Base-by-base conservation (phyloP, 2,113 vertebrate genomes). In the Podarcis cretensis region DNA sequence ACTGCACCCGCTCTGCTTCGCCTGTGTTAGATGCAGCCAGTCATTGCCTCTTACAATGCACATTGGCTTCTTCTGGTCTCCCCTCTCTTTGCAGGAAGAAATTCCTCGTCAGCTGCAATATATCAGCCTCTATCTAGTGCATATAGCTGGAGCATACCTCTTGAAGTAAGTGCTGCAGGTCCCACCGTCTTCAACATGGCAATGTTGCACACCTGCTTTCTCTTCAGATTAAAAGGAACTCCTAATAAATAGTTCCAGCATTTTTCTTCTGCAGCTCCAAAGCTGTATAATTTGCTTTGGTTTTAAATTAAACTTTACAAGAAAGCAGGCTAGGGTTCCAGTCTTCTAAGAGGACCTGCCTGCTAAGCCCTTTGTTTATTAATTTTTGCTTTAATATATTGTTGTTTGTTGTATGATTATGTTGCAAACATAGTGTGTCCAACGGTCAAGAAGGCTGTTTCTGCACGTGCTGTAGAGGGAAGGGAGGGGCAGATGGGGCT, bases 41-140 rank as follows among this genome's bases (percentile, higher is more conserved):
- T 83, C 9, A 30, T 40, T 66, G 4, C 48, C 18, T n/a, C n/a
- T 57, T 83, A 30, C 5, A 7, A 81, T 74, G n/a, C 63, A 43
- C 79, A n/a, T 20, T 82, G 48, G 57, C 48, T 37, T 59, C 14
- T 35, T 54, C 18, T 80, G 76, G 5, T 43, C 54, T 74, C 89
- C 92, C 12, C 91, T 87, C 81, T 65, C 16, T 95, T 95, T 94
- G 80, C 96, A 99, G 99, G 99, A 99, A 95, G 99, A 99, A 95
- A 97, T 99, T 77, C 97, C 98, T 20, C 98, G 98, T 79, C 98
- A 99, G 96, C 95, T 99, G 86, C 97, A 98, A 94, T 98, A 98
- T 92, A 99, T 99, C 87, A 88, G 95, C 20, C 97, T 99, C 69
- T 99, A 99, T 95, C 96, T 99, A 93, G 94, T 97, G 74, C 99